Percentiles rank a stretch among this genome's conserved stretches.
Evolutionary conservation across 2,888 invertebrate species (phyloP).

Genomic region (Xylocampa areola): DNA sequence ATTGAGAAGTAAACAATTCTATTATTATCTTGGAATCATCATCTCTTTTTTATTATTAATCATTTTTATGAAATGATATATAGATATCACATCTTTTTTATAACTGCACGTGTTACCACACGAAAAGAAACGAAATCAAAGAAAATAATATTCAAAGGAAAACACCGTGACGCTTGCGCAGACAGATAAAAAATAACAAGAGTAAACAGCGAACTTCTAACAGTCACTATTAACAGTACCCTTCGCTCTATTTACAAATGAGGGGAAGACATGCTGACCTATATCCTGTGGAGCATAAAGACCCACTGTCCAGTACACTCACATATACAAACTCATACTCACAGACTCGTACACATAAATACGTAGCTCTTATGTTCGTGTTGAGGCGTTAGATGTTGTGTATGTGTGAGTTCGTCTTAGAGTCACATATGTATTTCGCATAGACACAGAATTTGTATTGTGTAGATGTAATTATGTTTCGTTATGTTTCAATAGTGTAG

Average conservation of each 20-base stretch:
- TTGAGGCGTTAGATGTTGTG: conserved; percentile 27
- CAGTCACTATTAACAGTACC: conserved; percentile 58
- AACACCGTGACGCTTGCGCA: conserved; percentile 30
- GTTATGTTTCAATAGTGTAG: conserved; percentile 27
- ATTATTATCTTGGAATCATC: too few relatives aligned
- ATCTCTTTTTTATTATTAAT: too few relatives aligned
- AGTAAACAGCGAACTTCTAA: conserved; percentile 34
- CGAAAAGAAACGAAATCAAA: conserved; percentile 35
- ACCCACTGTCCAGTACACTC: conserved; percentile 71
- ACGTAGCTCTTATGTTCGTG: conserved; percentile 4
- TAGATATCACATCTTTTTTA: conserved; percentile 37
- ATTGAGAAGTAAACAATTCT: too few relatives aligned
- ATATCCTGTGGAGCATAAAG: conserved; percentile 80
- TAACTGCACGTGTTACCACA: conserved; percentile 40
- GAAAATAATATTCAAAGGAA: conserved; percentile 40
- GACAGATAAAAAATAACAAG: conserved; percentile 32
- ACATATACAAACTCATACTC: conserved; percentile 24
- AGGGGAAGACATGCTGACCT: conserved; percentile 83
- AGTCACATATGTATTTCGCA: conserved; percentile 32
- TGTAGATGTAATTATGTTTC: conserved; percentile 50
- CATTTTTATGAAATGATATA: too few relatives aligned
- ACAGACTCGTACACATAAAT: conserved; percentile 8
- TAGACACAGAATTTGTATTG: conserved; percentile 17
- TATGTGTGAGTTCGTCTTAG: conserved; percentile 38
- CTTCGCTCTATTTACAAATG: conserved; percentile 72